phyloP scores from a whole-genome alignment of 2,113 vertebrate species.

The Puffinus mauretanicus region DNA sequence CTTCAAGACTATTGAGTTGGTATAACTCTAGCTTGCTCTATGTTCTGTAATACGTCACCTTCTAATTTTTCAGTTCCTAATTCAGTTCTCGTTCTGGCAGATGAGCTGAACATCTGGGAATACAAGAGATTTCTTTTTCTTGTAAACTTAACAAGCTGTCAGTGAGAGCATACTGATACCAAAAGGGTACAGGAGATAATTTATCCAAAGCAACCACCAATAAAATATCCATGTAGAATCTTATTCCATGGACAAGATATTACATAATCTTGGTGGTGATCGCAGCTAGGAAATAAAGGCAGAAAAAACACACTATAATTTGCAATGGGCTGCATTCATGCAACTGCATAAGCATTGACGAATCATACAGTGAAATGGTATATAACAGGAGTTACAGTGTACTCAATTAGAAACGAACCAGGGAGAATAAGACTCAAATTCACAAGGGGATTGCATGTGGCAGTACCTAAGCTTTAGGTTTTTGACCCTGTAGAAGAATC shows the following conservation, averaged over 20 bases:
- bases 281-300: not conserved
- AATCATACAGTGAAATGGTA: not conserved
- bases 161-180: not conserved
- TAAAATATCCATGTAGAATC: not conserved
- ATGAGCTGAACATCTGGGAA: not conserved
- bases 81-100: not conserved
- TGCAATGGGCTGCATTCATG: not conserved
- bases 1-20: not conserved
- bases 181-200: not conserved
- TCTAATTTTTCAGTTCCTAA: not conserved
- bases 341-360: not conserved
- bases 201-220: not conserved
- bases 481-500: not conserved
- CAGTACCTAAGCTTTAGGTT: not conserved
- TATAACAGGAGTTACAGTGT: not conserved
- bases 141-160: not conserved
- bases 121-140: not conserved
- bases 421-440: not conserved
- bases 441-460: not conserved
- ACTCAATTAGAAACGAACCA: not conserved
- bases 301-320: not conserved
- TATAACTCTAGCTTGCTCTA: not conserved
- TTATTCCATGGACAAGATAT: not conserved
- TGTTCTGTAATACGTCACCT: not conserved
- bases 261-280: not conserved